Evolutionary conservation across 2,888 invertebrate genomes (phyloP), one percentile per base, ranked within the genome.

Genomic region (Reticulitermes lucifugus): DNA sequence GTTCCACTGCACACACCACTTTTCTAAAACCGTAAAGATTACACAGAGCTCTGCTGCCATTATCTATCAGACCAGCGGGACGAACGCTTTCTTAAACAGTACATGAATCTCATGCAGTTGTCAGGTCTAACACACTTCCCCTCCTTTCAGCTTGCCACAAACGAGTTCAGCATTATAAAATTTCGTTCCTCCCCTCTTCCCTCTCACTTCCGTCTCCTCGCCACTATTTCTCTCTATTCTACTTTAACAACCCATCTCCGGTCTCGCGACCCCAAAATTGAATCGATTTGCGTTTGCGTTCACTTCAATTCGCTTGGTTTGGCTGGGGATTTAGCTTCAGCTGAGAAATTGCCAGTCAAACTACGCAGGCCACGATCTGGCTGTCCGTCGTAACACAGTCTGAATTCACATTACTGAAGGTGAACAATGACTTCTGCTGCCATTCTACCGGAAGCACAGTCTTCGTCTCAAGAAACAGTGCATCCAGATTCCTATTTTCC

Each of bases 191-290:
- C n/a, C 25, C 25, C 25, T 12, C 65, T n/a, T 60, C 60, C 12
- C n/a, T 6, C 60, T 12, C 25, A n/a, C 25, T 2, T n/a, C 12
- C n/a, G 6, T 25, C 25, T 14, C 65, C 65, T 65, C 65, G 1
- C 65, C 7, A n/a, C 65, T 65, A 65, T 41, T 41, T 41, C 73
- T 73, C 73, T 73, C 41, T 41, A 41, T 73, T 73, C 73, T 41
- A 73, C 73, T 73, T 73, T 73, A 73, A 73, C 73, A 73, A 73
- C 73, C 73, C 73, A 73, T 73, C 65, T 65, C 65, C 65, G 65
- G 65, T 65, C 65, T 65, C 73, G 73, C 73, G 73, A 73, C 73
- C 73, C 73, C 73, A 73, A 65, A 73, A 73, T 73, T 73, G 73
- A 73, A 73, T 73, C 73, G 73, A 73, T 73, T 41, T 73, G 41